phyloP scores from a whole-genome alignment of 2,888 invertebrate species.

The Drosophila pseudotakahashii region DNA sequence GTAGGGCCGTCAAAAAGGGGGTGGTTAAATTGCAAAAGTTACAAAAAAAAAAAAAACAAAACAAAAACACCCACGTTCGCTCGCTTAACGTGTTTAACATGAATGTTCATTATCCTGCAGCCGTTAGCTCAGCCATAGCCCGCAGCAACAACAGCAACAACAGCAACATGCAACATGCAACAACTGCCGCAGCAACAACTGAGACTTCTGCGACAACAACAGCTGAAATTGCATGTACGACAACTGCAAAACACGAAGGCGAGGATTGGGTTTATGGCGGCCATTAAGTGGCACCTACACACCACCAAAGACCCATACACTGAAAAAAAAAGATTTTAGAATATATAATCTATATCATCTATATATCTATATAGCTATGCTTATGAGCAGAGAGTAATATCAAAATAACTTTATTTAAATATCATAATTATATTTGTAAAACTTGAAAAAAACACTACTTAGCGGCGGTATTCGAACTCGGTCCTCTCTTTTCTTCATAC shows the following conservation, averaged over 20 bases:
- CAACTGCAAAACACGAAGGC: slow-evolving; percentile 43
- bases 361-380: too few species aligned
- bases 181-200: slow-evolving; percentile 35
- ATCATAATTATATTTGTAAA: too few species aligned
- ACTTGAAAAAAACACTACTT: too few species aligned
- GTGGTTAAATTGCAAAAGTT: background rate
- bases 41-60: background rate
- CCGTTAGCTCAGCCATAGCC: slow-evolving; percentile 44
- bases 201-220: slow-evolving; percentile 36
- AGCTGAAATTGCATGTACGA: slow-evolving; percentile 46
- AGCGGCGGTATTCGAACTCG: too few species aligned
- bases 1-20: slow-evolving; percentile 12
- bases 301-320: background rate
- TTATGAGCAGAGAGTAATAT: too few species aligned
- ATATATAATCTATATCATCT: too few species aligned
- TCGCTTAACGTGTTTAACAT: slow-evolving; percentile 73
- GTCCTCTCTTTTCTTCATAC: too few species aligned
- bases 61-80: slow-evolving; percentile 60
- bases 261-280: slow-evolving; percentile 64
- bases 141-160: slow-evolving; percentile 39
- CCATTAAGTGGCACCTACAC: slow-evolving; percentile 72
- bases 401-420: too few species aligned
- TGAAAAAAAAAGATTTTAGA: background rate
- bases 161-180: slow-evolving; percentile 25
- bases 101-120: slow-evolving; percentile 77